A percentile compares a stretch with the other conserved stretches of the same genome.
phyloP scores from a whole-genome alignment of 2,888 invertebrate species.

The Drosophila paranaensis region DNA sequence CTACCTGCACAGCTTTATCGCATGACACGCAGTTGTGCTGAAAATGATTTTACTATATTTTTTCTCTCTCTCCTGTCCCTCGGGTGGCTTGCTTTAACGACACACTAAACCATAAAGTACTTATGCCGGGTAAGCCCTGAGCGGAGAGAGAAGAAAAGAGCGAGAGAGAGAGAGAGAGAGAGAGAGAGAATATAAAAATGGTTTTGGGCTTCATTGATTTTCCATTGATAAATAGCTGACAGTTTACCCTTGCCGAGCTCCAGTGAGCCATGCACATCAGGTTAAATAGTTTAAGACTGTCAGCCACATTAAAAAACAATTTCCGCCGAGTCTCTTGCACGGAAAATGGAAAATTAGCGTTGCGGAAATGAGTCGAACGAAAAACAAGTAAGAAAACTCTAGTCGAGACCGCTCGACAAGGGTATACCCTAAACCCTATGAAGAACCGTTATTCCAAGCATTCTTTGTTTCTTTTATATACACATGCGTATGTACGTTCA shows the following conservation, averaged over 20 bases:
- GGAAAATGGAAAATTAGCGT: constrained; percentile 32
- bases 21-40: constrained; percentile 69
- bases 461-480: too few relatives aligned
- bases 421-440: too few relatives aligned
- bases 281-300: constrained; percentile 73
- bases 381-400: too few relatives aligned
- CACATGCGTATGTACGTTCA: too few relatives aligned
- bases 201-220: constrained; percentile 67
- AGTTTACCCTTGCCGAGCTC: constrained; percentile 34
- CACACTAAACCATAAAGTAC: constrained; percentile 63
- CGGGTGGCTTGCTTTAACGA: constrained; percentile 35
- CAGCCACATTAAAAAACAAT: constrained; percentile 75
- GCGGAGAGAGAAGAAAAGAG: background rate
- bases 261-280: constrained; percentile 14
- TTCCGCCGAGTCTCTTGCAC: constrained; percentile 65
- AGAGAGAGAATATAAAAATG: constrained; percentile 22
- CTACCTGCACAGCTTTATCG: constrained; percentile 67
- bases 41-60: constrained; percentile 48
- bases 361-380: constrained; percentile 6
- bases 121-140: constrained; percentile 9
- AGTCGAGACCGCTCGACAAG: too few relatives aligned
- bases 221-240: constrained; percentile 75
- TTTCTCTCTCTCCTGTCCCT: background rate
- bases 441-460: too few relatives aligned
- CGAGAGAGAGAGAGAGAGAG: background rate